Evolutionary conservation across 1,140 invertebrate genomes (phyloP), one percentile per base, ranked within the genome.

Genomic region (Agrypnia vestita): DNA sequence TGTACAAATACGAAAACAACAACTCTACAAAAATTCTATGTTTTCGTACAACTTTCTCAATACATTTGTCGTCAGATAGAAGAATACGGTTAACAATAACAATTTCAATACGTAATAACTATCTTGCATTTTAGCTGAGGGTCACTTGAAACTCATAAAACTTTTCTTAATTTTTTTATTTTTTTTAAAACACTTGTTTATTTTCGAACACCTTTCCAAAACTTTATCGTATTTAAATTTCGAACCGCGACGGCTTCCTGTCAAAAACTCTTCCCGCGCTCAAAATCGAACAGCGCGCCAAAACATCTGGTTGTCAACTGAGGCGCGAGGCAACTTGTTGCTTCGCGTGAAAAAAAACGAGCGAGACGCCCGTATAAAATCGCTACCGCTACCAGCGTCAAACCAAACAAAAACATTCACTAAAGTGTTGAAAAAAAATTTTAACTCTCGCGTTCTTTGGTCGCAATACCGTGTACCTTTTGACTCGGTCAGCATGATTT

Each of bases 11-110:
- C 25, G 6, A 35, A 35, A 35, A n/a, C n/a, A n/a, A n/a, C n/a
- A 43, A 11, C 49, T 53, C 49, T 73, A 53, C 19, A 21, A 53
- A 17, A 10, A 51, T 55, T 21, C 25, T 43, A 80, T 43, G 10
- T 71, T 76, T 21, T 76, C 73, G 64, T 80, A 80, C 17, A 76
- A 17, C n/a, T 47, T 43, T 49, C 64, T 49, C 15, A 61, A 44
- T 7, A 81, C 56, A 62, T 78, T 81, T 19, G 78, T 69, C 12
- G 71, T 46, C 4, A 78, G 25, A 19, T 81, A 81, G 51, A 81
- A 81, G 49, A 81, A 78, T 25, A 73, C 76, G 0, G 80, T 81
- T 56, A 81, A 76, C 64, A 81, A 55, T 19, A 81, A 21, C 15
- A 81, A 35, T 61, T 81, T 78, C 13, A 81, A n/a, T 9, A 73